Base-by-base conservation (phyloP, 2,113 vertebrate genomes). In the Tonatia bakeri region DNA sequence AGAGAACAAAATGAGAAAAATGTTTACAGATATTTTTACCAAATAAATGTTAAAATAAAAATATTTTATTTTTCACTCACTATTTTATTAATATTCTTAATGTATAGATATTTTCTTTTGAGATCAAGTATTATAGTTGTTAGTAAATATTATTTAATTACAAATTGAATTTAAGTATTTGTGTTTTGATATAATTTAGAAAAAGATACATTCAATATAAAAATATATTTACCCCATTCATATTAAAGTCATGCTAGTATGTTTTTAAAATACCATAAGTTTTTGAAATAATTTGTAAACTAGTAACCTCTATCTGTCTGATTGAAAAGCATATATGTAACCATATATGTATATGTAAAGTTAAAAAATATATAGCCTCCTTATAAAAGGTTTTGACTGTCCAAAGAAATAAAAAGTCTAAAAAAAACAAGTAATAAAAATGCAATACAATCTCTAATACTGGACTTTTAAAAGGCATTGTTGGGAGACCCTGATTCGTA, bases 21-120 rank as follows among this genome's bases (percentile, higher is more conserved):
- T 81, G 1, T 16, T 88, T 93, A 64, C 33, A 80, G 6, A 38
- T 47, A 1, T 36, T 77, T 94, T 65, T 52, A 64, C 3, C 1
- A 85, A 52, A 77, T 2, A 70, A 85, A 77, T 50, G 13, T 26
- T 77, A 73, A 77, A 91, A 36, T 75, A 45, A 72, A 93, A 83
- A 24, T 0, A 75, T 45, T 81, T 75, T 36, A 20, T 47, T 90
- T 38, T n/a, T 24, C 38, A 54, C 56, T 83, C 84, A 56, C 22
- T 75, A 82, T 36, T 84, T 81, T 72, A 76, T 50, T 95, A 86
- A 65, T 75, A 79, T 67, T 54, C 12, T 54, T 61, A 94, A 96
- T 94, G 64, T 73, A 4, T 40, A 91, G 36, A 52, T 3, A 65
- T 77, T 76, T 87, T 88, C 7, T 81, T 81, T 28, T 86, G 14